A percentile compares a stretch with the other conserved stretches of the same genome.
These are phyloP conservation scores for Ooceraea biroi DNA, from an alignment of 1,140 invertebrate genomes.

Conservation along the genomic window DNA sequence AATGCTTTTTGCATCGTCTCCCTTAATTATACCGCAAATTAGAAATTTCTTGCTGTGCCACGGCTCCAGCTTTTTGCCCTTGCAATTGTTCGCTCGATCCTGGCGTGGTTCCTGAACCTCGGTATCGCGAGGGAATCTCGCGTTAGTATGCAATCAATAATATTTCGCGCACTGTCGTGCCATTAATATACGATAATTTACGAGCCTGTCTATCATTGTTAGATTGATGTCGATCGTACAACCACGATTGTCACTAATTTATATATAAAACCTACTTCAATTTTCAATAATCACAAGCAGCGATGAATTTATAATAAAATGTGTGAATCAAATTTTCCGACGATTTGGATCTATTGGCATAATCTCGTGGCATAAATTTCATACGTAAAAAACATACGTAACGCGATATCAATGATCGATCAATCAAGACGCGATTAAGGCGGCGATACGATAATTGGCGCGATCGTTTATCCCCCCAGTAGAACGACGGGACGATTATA, in stretches of 20 bases:
- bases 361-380: neutral
- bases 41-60: constrained; percentile 83
- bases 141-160: constrained; percentile 69
- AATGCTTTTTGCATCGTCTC: constrained; percentile 81
- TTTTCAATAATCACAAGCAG: no score
- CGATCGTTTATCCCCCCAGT: constrained; percentile 23
- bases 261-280: no score
- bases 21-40: constrained; percentile 85
- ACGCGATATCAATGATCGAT: constrained; percentile 23
- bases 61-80: constrained; percentile 81
- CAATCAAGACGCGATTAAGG: constrained; percentile 43
- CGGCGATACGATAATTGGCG: constrained; percentile 25
- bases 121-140: constrained; percentile 63
- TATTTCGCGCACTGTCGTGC: constrained; percentile 59
- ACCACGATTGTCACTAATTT: constrained; percentile 7
- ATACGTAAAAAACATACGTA: neutral
- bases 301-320: constrained; percentile 1
- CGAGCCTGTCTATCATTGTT: constrained; percentile 18
- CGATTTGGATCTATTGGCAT: neutral
- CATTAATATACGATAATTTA: constrained; percentile 50
- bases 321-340: neutral
- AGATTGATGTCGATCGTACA: neutral
- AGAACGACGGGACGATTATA: constrained; percentile 27
- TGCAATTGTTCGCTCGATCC: constrained; percentile 79
- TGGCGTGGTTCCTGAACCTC: constrained; percentile 74